Base-by-base conservation (phyloP, 2,797 vertebrate genomes). In the Alexandromys oeconomus region DNA sequence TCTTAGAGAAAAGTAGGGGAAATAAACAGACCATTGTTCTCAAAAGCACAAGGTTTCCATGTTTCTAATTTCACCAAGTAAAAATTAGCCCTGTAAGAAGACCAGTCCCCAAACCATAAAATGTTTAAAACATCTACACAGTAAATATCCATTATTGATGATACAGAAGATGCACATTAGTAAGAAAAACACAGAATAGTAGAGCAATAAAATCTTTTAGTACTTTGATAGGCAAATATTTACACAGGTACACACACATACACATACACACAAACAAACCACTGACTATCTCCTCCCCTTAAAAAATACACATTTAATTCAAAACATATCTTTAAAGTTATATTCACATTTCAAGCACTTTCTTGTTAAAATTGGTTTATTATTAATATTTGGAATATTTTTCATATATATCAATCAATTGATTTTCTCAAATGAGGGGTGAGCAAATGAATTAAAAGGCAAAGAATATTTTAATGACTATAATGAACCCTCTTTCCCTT, bases 61-160 rank as follows among this genome's bases (percentile, higher is more conserved):
- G 1, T 59, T 67, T 31, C 48, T 92, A 74, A 90, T 94, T 51
- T 59, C 14, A 37, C 27, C 86, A 4, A 73, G 46, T 74, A 46
- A 23, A 81, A 81, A 21, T 79, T 4, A 3, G 13, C 7, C 7
- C 34, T 51, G 25, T 74, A 31, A 94, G 15, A 21, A 19, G 17
- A 61, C 27, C 25, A 85, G 19, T 65, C 74, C 9, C 86, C 80
- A 25, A 93, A 37, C 71, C 27, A 51, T 34, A 21, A 1, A 90
- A 61, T 37, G 1, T 74, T 85, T 90, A 77, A 9, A 77, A 59
- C 76, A 51, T 12, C 71, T 37, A 78, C 19, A 92, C 51, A 21
- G 46, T 76, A 95, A 92, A 85, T 89, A 96, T 91, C 82, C 19
- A 74, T 94, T 81, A 77, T 65, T 73, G n/a, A 81, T 95, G 5